Conservation (phyloP, 2,888 invertebrate species). For the Pristionchus mayeri region DNA sequence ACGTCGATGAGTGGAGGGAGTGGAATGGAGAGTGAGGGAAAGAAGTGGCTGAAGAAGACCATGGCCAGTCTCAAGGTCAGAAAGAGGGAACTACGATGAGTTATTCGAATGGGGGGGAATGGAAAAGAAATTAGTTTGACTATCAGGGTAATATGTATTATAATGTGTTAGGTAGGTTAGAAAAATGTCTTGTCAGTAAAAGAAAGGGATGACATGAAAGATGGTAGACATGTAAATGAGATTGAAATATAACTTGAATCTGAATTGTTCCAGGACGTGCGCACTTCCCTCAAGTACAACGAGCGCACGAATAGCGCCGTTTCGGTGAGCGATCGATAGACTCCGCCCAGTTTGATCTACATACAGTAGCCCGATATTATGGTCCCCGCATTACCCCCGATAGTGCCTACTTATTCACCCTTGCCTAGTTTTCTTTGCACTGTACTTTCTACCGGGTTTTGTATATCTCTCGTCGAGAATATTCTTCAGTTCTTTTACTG, state of each 20-base stretch:
- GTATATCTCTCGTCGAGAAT: not conserved
- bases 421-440: not conserved
- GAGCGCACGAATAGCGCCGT: conserved; percentile 64
- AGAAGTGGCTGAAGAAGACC: conserved; percentile 92
- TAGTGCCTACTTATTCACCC: not conserved
- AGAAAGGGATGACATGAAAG: too few species aligned
- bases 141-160: too few species aligned
- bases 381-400: not conserved
- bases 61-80: conserved; percentile 81
- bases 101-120: not conserved
- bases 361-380: not conserved
- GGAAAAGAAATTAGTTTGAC: too few species aligned
- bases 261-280: conserved; percentile 68
- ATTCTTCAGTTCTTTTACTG: not conserved
- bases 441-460: not conserved
- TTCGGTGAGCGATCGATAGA: conserved; percentile 48
- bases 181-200: too few species aligned
- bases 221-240: too few species aligned
- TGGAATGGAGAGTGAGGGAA: conserved; percentile 80
- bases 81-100: not conserved
- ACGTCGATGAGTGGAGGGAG: conserved; percentile 74
- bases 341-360: not conserved
- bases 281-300: conserved; percentile 69
- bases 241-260: too few species aligned
- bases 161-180: too few species aligned